Base-by-base conservation (phyloP, 2,888 invertebrate species). In the Caenorhabditis macrosperma region DNA sequence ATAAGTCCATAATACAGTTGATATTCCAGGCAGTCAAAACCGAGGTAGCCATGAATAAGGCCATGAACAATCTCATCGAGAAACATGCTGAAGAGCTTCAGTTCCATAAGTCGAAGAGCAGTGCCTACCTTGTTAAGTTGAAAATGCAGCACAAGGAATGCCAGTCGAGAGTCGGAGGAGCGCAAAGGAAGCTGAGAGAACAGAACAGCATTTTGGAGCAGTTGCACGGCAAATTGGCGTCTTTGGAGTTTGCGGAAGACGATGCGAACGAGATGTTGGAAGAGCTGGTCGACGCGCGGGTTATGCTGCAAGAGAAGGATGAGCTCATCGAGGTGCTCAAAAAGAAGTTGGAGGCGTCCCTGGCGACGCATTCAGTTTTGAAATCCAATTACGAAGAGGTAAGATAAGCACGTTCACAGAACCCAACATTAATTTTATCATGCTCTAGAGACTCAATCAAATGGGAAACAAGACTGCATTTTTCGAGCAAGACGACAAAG, bases 151-250 rank as follows among this genome's bases (percentile, higher is more conserved):
- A 52, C 22, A 60, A 44, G 54, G 69, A 69, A 22, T 60, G 15
- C 22, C n/a, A 6, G n/a, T 15, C 60, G 20, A 60, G 54, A 52
- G 41, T 69, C 0, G 69, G 69, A 10, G 52, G 60, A 28, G 52
- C 54, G 12, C 50, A 69, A 9, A 38, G 69, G 30, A 78, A 78
- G 33, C 22, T 71, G 46, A 66, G 30, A 20, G 71, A 71, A 30
- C 15, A 54, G 44, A 38, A 52, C 12, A 52, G 22, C 20, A 3
- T 20, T 1, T 1, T 69, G 60, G 48, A 30, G 26, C 3, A 9
- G 2, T 30, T 69, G 52, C 60, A 20, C 17, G 28, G 10, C 26
- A 78, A 71, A 46, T 17, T 69, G 64, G 38, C 6, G 26, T 52
- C 59, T 20, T 60, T 60, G 78, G 71, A 66, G 20, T 64, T 7